phyloP scores from a whole-genome alignment of 2,888 invertebrate species.

The Rosalia funebris region DNA sequence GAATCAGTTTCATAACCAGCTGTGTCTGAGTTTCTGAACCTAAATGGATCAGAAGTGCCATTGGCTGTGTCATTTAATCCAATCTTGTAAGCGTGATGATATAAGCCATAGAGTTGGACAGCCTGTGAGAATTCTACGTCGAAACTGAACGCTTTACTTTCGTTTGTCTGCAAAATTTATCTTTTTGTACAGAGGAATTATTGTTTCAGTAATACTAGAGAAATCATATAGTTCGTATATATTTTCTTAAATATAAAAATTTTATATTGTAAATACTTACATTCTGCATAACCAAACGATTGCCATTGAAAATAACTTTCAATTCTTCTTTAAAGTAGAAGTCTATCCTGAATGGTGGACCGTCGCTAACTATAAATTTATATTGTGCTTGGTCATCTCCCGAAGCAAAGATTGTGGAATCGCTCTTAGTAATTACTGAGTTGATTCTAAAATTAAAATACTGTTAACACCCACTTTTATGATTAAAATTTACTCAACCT shows the following conservation, averaged over 20 bases:
- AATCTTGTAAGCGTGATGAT: constrained; percentile 92
- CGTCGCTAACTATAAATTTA: background rate
- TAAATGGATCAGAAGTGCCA: constrained; percentile 81
- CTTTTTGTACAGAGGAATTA: too few species aligned
- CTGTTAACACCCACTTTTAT: too few species aligned
- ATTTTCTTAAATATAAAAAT: too few species aligned
- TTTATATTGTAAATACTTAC: too few species aligned
- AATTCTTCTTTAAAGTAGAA: constrained; percentile 12
- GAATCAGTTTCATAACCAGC: constrained; percentile 87
- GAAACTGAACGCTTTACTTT: constrained; percentile 47
- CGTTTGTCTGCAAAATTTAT: too few species aligned
- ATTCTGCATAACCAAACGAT: constrained; percentile 19
- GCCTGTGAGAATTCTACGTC: constrained; percentile 42
- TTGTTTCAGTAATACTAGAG: too few species aligned
- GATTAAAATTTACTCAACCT: too few species aligned
- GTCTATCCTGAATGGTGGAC: constrained; percentile 18
- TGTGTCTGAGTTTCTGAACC: constrained; percentile 88
- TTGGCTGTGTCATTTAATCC: constrained; percentile 80
- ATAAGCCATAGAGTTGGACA: constrained; percentile 67
- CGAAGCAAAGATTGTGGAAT: background rate
- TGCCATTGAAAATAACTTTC: constrained; percentile 13
- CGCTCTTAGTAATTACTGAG: background rate
- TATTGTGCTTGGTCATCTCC: background rate
- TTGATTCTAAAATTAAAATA: background rate
- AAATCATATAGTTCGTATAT: too few species aligned